Evolutionary conservation across 2,113 vertebrate genomes (phyloP), one percentile per base, ranked within the genome.

Genomic region (Tamias sibiricus): DNA sequence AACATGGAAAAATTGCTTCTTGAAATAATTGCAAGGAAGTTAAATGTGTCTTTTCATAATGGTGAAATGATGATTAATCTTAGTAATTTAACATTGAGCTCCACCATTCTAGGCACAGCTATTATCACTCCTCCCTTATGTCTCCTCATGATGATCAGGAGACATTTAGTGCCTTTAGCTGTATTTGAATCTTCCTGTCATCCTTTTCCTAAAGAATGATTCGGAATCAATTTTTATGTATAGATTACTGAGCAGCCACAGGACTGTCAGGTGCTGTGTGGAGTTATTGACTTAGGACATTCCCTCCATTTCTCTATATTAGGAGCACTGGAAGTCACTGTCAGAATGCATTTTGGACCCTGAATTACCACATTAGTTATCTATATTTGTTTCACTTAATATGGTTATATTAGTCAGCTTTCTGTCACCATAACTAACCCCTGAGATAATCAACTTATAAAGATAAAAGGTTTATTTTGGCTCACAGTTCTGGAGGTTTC

Each of bases 1-100:
- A 90, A 95, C 35, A 28, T 82, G 4, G 37, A 93, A n/a, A 89
- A 95, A 89, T 52, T 80, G 7, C 22, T 93, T 62, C 62, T 52
- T 90, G 62, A 26, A 89, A 87, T 89, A 75, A 74, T 35, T 88
- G 2, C 10, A 74, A 87, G 17, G 32, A 95, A 91, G 44, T 81
- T 85, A 89, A 92, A 81, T 22, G 26, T 81, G 20, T 89, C 71
- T 13, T 32, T 88, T 94, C 6, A 6, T 90, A 80, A 83, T 69
- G 74, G 8, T 64, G 35, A 93, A 89, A n/a, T 47, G 59, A 30
- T 95, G 59, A 35, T 66, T 95, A 54, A 40, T 81, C 42, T 85
- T 82, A 79, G 54, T 72, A 81, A 82, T 90, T 62, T 64, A 62
- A 77, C 90, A 75, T 8, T 76, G 57, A 72, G 4, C 80, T 69